A percentile compares a stretch with the other conserved stretches of the same genome.
phyloP scores from a whole-genome alignment of 2,797 vertebrate species.

The Eleutherodactylus coqui region DNA sequence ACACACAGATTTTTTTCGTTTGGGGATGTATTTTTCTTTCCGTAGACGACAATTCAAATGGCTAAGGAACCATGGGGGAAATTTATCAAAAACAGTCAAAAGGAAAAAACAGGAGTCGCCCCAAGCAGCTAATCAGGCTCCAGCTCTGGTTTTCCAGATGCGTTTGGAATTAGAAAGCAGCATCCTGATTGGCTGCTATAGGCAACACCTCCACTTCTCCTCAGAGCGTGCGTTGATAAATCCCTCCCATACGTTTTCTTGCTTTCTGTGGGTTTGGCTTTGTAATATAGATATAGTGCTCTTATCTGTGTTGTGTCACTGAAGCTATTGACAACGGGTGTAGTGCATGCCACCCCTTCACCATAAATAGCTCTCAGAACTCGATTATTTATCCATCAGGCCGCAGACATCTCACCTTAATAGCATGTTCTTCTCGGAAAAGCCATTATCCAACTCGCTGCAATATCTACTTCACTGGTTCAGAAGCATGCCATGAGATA shows the following conservation, averaged over 20 bases:
- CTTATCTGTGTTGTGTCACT: constrained; percentile 69
- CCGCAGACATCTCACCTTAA: constrained; percentile 74
- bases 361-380: constrained; percentile 78
- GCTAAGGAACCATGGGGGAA: constrained; percentile 62
- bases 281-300: constrained; percentile 59
- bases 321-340: constrained; percentile 75
- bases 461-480: constrained; percentile 19
- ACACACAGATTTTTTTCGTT: constrained; percentile 17
- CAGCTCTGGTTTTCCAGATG: background rate
- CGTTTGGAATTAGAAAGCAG: background rate
- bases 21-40: constrained; percentile 69
- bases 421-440: constrained; percentile 70
- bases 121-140: background rate
- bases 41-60: constrained; percentile 28
- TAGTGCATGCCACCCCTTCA: constrained; percentile 76
- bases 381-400: constrained; percentile 75
- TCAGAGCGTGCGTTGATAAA: background rate
- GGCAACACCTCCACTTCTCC: background rate
- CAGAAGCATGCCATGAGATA: constrained; percentile 40
- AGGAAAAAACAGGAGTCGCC: background rate
- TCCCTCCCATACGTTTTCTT: constrained; percentile 69
- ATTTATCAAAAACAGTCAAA: background rate
- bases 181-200: background rate
- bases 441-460: background rate
- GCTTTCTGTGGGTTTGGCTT: constrained; percentile 77